phyloP scores from a whole-genome alignment of 2,888 invertebrate species.

The Idaea biselata region DNA sequence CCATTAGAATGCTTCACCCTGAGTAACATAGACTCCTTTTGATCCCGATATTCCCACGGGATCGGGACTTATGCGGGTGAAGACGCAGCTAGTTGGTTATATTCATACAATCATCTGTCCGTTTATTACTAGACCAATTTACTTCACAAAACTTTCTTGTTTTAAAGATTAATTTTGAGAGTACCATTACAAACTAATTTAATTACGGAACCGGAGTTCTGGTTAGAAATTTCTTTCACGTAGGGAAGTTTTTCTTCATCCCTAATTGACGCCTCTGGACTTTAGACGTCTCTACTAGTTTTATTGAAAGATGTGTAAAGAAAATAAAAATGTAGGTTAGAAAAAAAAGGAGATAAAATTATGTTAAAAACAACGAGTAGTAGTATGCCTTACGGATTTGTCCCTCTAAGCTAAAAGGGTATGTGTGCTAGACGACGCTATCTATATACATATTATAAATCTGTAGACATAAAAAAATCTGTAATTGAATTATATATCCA shows the following conservation, averaged over 20 bases:
- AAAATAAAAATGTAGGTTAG: neutral
- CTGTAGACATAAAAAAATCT: no score
- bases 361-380: no score
- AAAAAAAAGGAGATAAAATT: neutral
- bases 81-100: no score
- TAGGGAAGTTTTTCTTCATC: neutral
- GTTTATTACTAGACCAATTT: neutral
- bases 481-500: no score
- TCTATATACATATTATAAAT: no score
- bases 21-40: no score
- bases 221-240: slow-evolving; percentile 1
- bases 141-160: neutral
- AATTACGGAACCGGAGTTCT: neutral
- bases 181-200: neutral
- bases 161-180: neutral
- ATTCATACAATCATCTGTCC: neutral
- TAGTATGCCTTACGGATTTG: no score
- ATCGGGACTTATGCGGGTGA: no score
- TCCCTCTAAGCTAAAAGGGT: no score
- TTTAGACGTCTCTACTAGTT: neutral
- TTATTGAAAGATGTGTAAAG: neutral
- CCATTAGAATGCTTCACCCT: no score
- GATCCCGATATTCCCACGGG: no score
- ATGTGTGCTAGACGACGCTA: no score
- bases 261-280: slow-evolving; percentile 1